Evolutionary conservation across 2,113 vertebrate genomes (phyloP).

Genomic region (Bostrychus sinensis): DNA sequence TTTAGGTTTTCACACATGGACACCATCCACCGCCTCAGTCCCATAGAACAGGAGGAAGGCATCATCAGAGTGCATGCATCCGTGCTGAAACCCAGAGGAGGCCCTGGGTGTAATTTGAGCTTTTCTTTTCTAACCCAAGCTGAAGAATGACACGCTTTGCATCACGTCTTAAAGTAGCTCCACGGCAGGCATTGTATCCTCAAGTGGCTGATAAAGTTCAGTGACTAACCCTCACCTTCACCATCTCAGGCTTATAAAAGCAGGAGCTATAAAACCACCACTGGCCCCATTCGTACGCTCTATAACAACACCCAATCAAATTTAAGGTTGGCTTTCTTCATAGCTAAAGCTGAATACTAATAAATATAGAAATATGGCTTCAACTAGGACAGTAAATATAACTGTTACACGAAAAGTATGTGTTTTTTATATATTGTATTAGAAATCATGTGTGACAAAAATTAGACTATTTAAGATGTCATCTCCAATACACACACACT

Average conservation of each 20-base stretch:
- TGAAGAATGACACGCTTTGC: constrained; percentile 62
- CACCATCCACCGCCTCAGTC: constrained; percentile 37
- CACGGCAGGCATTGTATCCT: constrained; percentile 55
- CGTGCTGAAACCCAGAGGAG: constrained; percentile 35
- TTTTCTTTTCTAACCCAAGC: constrained; percentile 35
- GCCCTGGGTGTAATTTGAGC: constrained; percentile 31
- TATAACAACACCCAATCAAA: constrained; percentile 14
- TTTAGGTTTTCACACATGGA: constrained; percentile 71
- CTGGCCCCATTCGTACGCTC: constrained; percentile 40
- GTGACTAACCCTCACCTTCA: constrained; percentile 29
- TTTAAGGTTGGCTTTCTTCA: no score
- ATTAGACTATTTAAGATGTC: no score
- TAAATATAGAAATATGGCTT: no score
- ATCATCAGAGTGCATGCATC: constrained; percentile 41
- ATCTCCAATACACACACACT: no score
- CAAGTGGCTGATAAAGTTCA: constrained; percentile 60
- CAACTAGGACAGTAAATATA: no score
- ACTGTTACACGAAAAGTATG: no score
- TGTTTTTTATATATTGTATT: no score
- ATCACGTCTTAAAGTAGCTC: constrained; percentile 63
- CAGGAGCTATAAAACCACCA: constrained; percentile 51
- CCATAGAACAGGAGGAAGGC: constrained; percentile 51
- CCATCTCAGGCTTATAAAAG: constrained; percentile 61
- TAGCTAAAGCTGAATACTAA: no score
- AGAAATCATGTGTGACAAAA: no score